These are phyloP conservation scores for Rhinella marina DNA, from an alignment of 2,797 vertebrate species.

Conservation along the genomic window DNA sequence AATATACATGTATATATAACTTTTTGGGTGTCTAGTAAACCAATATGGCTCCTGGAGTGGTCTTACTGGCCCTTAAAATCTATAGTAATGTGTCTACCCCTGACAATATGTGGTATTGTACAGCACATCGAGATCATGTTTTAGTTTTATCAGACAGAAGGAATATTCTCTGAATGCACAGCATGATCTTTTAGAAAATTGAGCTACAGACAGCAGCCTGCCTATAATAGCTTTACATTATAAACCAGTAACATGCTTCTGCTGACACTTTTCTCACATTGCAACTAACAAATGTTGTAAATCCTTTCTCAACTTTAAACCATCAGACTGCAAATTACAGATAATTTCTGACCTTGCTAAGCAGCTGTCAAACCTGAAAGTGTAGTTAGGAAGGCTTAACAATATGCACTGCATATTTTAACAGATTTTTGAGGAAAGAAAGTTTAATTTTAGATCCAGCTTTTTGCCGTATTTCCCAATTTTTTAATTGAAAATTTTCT, in stretches of 20 bases:
- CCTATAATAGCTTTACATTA: conserved; percentile 15
- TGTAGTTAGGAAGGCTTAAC: not conserved
- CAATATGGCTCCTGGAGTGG: too few species aligned
- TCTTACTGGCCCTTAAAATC: not conserved
- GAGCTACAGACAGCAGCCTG: not conserved
- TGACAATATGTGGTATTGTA: too few species aligned
- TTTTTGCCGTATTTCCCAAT: not conserved
- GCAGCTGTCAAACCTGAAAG: conserved; percentile 32
- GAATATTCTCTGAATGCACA: not conserved
- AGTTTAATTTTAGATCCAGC: not conserved
- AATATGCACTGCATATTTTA: not conserved
- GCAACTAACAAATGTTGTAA: conserved; percentile 27
- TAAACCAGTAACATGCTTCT: conserved; percentile 6
- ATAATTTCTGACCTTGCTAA: conserved; percentile 30
- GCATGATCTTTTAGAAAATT: not conserved
- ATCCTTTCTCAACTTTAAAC: conserved; percentile 38
- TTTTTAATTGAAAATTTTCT: not conserved
- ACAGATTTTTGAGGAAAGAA: not conserved
- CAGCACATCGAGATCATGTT: not conserved
- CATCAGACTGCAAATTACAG: conserved; percentile 19
- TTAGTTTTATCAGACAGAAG: not conserved
- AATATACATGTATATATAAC: too few species aligned
- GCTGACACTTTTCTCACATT: conserved; percentile 14
- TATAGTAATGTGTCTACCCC: not conserved
- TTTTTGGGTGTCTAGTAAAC: too few species aligned